Base-by-base conservation (phyloP, 2,888 invertebrate species). In the Mesochorus sp. region DNA sequence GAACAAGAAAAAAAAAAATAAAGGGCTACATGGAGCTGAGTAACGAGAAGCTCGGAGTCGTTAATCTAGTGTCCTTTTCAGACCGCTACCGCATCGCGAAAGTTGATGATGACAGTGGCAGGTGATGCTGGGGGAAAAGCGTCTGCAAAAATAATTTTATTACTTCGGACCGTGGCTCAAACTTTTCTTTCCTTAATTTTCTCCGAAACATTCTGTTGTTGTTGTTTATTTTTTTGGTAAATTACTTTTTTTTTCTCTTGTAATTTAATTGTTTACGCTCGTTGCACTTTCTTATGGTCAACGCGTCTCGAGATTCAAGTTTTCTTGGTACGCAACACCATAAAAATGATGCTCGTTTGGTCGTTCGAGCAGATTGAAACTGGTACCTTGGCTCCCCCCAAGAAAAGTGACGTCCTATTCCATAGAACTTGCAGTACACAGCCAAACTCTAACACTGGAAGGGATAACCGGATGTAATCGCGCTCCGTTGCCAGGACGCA, bases 381-480 rank as follows among this genome's bases (percentile, higher is more conserved):
- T n/a, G n/a, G n/a, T n/a, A n/a, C n/a, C n/a, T n/a, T n/a, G 34
- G n/a, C n/a, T n/a, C 34, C n/a, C 10, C n/a, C 64, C 28, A n/a
- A 19, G 8, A 26, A 31, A 66, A 66, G 57, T 19, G 26, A 55
- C 55, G 55, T 14, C 57, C 39, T 31, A 49, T 74, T 74, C 28
- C 19, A 8, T 4, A 24, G 59, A n/a, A n/a, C n/a, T n/a, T n/a
- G n/a, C n/a, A n/a, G n/a, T n/a, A n/a, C n/a, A n/a, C n/a, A n/a
- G n/a, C n/a, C n/a, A n/a, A n/a, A n/a, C n/a, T n/a, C n/a, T n/a
- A n/a, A n/a, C n/a, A n/a, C n/a, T n/a, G n/a, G 57, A 66, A 39
- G 44, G 51, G 47, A 74, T 51, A 53, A 67, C 51, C 59, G 67
- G 51, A 61, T 74, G 59, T 67, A 74, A 74, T 67, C 59, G 37